Evolutionary conservation across 2,113 vertebrate species (phyloP).

Genomic region (Tupaia chinensis): DNA sequence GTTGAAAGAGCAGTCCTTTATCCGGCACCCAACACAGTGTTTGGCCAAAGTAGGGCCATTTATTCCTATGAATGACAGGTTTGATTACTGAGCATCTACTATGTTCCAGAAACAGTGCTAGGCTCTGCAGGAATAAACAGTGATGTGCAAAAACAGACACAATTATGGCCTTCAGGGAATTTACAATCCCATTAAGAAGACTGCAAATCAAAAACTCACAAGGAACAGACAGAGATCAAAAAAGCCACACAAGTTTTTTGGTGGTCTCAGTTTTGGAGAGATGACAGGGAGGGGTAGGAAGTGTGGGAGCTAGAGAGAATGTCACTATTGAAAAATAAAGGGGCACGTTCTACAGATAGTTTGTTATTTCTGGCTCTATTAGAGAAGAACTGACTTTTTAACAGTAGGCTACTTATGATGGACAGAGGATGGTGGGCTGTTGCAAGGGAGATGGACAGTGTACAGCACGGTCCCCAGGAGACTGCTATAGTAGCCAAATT

Average conservation of each 20-base stretch:
- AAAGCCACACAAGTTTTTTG: not conserved
- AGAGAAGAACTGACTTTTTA: not conserved
- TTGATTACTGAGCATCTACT: not conserved
- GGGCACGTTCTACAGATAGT: not conserved
- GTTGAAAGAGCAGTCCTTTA: not conserved
- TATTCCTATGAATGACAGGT: not conserved
- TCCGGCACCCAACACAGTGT: not conserved
- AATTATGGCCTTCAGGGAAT: not conserved
- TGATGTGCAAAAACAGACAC: not conserved
- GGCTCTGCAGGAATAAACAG: not conserved
- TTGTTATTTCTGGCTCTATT: not conserved
- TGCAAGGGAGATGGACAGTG: not conserved
- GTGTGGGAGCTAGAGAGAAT: not conserved
- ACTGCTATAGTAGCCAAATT: not conserved
- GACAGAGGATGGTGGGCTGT: not conserved
- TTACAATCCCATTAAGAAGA: not conserved
- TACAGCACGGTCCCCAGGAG: not conserved
- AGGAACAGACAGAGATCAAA: not conserved
- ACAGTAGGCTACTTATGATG: not conserved
- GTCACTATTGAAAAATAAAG: not conserved
- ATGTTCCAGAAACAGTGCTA: not conserved
- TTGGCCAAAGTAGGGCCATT: not conserved
- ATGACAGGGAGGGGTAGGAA: not conserved
- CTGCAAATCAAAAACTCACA: not conserved
- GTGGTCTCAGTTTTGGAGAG: not conserved